These are phyloP conservation scores for Protonibea diacanthus DNA, from an alignment of 2,797 vertebrate genomes.

Conservation along the genomic window DNA sequence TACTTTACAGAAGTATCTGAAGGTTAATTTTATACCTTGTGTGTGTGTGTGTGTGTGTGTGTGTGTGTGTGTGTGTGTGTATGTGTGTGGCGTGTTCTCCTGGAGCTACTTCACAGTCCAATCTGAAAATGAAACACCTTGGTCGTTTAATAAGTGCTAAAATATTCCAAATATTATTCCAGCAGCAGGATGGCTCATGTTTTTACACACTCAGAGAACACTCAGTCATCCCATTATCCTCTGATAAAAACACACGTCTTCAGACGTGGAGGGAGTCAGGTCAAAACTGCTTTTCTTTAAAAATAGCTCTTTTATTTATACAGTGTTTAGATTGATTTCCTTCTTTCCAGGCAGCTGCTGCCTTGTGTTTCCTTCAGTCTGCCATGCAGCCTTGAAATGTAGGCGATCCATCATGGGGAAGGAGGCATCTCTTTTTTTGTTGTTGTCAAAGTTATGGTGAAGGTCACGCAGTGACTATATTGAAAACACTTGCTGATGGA, in stretches of 20 bases:
- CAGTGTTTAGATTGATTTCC: slow-evolving; percentile 29
- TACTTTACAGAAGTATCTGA: neutral
- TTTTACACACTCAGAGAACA: slow-evolving; percentile 12
- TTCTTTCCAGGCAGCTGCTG: slow-evolving; percentile 10
- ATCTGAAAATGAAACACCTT: slow-evolving; percentile 84
- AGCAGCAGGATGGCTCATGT: slow-evolving; percentile 14
- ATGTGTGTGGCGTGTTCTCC: slow-evolving; percentile 13
- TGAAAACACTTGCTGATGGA: slow-evolving; percentile 9
- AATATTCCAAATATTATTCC: slow-evolving; percentile 75
- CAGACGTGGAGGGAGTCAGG: neutral
- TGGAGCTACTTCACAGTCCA: slow-evolving; percentile 47
- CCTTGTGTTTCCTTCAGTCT: slow-evolving; percentile 37
- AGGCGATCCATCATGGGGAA: slow-evolving; percentile 37
- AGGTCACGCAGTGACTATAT: neutral
- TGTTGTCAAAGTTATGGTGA: slow-evolving; percentile 4
- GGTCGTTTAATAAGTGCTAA: slow-evolving; percentile 79
- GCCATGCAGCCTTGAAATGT: neutral
- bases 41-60: slow-evolving; percentile 17
- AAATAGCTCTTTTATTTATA: neutral
- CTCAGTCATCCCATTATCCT: slow-evolving; percentile 13
- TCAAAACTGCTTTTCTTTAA: neutral
- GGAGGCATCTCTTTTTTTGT: slow-evolving; percentile 28
- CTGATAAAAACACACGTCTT: slow-evolving; percentile 14
- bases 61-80: slow-evolving; percentile 16
- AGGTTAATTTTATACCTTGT: neutral